Evolutionary conservation across 2,113 vertebrate species (phyloP).

Genomic region (Aptenodytes patagonicus): DNA sequence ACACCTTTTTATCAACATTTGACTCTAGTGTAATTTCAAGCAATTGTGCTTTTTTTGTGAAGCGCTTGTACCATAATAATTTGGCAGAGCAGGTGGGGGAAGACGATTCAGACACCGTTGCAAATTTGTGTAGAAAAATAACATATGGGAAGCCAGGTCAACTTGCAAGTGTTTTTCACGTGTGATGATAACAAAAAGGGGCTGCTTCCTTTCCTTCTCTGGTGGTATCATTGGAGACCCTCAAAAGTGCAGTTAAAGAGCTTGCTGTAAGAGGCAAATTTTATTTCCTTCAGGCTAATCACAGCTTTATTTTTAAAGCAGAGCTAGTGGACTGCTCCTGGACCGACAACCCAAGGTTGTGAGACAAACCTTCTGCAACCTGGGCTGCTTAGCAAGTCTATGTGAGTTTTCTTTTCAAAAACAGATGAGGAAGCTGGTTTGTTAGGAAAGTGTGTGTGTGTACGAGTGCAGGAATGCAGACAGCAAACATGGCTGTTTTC

Average conservation of each 20-base stretch:
- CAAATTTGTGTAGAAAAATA: slow-evolving; percentile 1
- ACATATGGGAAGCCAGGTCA: background rate
- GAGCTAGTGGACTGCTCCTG: background rate
- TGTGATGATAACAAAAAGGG: background rate
- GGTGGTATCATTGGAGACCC: background rate
- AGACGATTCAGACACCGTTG: background rate
- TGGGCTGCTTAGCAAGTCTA: background rate
- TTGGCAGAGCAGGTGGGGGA: background rate
- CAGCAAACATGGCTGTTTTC: background rate
- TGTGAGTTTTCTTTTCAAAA: background rate
- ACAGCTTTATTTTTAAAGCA: background rate
- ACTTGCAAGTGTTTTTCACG: background rate
- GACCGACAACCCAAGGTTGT: background rate
- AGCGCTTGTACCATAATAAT: slow-evolving; percentile 35
- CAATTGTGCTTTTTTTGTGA: background rate
- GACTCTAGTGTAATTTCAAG: slow-evolving; percentile 67
- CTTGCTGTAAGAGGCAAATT: background rate
- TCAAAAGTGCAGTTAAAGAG: background rate
- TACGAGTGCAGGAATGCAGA: background rate
- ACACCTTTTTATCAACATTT: slow-evolving; percentile 67
- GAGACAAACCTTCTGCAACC: background rate
- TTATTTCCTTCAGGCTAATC: background rate
- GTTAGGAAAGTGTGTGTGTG: background rate
- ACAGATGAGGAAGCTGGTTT: background rate
- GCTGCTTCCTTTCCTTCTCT: background rate